These are phyloP conservation scores for Cartodere bifasciata DNA, from an alignment of 2,888 invertebrate species.

Conservation along the genomic window DNA sequence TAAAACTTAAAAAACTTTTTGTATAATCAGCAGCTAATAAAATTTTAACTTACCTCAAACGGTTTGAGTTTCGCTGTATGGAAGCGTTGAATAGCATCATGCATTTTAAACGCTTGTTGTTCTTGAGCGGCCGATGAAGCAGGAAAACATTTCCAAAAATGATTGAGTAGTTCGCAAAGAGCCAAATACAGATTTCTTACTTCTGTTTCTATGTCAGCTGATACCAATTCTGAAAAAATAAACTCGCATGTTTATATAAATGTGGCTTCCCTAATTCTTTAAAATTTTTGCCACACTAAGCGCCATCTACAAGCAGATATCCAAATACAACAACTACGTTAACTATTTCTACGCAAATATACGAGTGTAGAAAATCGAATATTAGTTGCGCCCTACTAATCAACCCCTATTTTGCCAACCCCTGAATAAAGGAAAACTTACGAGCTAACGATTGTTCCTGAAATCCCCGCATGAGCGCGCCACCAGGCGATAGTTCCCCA, in stretches of 20 bases:
- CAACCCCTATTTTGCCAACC: too few species aligned
- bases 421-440: slow-evolving; percentile 42
- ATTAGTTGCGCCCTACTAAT: too few species aligned
- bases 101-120: slow-evolving; percentile 74
- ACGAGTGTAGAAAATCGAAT: too few species aligned
- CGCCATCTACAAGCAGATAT: not conserved
- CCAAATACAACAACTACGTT: not conserved
- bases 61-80: slow-evolving; percentile 75
- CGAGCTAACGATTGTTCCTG: slow-evolving; percentile 67
- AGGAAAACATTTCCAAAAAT: slow-evolving; percentile 93
- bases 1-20: not conserved
- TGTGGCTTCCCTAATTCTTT: not conserved
- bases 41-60: slow-evolving; percentile 52
- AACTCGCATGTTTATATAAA: not conserved
- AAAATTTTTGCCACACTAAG: not conserved
- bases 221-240: slow-evolving; percentile 60
- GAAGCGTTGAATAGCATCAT: slow-evolving; percentile 78
- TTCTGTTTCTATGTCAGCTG: slow-evolving; percentile 70
- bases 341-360: too few species aligned
- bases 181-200: slow-evolving; percentile 75
- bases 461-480: slow-evolving; percentile 79
- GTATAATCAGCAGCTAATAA: slow-evolving; percentile 11
- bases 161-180: slow-evolving; percentile 76
- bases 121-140: slow-evolving; percentile 61
- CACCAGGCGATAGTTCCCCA: slow-evolving; percentile 84